Evolutionary conservation across 2,113 vertebrate species (phyloP), one percentile per base, ranked within the genome.

Genomic region (Marmota monax): DNA sequence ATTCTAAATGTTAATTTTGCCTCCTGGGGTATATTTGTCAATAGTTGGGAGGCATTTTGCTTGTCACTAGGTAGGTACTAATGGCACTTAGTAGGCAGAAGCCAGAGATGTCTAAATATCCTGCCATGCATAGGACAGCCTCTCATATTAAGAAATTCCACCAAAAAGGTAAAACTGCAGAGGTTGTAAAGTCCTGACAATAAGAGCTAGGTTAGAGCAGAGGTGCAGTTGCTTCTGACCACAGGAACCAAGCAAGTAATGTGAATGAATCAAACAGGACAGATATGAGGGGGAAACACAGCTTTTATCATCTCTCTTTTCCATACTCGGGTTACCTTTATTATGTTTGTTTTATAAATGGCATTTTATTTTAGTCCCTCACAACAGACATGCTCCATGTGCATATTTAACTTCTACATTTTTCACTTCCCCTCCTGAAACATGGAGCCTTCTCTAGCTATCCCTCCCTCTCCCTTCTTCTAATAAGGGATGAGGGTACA

Each of bases 281-380:
- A 61, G 39, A 25, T 1, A 7, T 2, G 11, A 51, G 9, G 34
- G 1, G 18, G 2, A 18, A 10, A 17, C 16, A 12, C 1, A 13
- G 32, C 27, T 37, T 83, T 67, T 39, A 67, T 27, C 65, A 39
- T 25, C 20, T 34, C 14, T 45, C 72, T 69, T 65, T 78, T 39
- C 72, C 27, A 79, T 25, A 37, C 27, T 73, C 14, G 7, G 74
- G 67, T 34, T 58, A 32, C 32, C 12, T 25, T 45, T 73, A 85
- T 17, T 39, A 20, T 70, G 63, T n/a, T 37, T 67, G 17, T 2
- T 83, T 70, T 70, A n/a, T 8, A 48, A 32, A 79, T 16, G 12
- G 25, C 58, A 69, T 7, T 70, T 69, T 77, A 74, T 8, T 37
- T 2, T 0, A 37, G 18, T 48, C 56, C 23, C 25, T 73, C 4